Conservation (phyloP, 2,888 invertebrate species). For the Sinhomidia bicolor region DNA sequence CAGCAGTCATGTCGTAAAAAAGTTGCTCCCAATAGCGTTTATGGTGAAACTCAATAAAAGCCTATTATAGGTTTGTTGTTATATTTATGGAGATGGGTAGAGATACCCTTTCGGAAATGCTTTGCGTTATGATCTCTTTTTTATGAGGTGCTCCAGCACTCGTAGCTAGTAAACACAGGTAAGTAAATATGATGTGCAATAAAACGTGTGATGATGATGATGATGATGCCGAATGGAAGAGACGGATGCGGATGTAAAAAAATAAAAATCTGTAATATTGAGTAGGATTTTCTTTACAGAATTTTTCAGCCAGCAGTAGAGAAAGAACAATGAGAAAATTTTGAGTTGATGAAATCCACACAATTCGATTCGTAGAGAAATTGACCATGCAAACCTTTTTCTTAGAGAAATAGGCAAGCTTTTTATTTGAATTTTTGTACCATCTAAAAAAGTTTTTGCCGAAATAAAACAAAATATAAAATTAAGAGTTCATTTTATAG, state of each 20-base stretch:
- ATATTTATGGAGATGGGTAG: background rate
- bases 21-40: background rate
- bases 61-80: background rate
- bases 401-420: background rate
- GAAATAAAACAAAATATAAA: no score
- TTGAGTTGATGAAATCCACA: background rate
- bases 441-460: no score
- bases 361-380: background rate
- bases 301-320: background rate
- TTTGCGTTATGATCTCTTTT: background rate
- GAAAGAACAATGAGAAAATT: background rate
- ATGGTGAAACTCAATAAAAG: background rate
- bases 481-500: background rate
- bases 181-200: no score
- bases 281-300: background rate
- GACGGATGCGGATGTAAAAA: background rate
- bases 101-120: background rate
- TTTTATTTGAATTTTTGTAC: background rate
- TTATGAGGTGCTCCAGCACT: background rate
- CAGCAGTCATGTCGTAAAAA: constrained; percentile 19
- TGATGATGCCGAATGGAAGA: background rate
- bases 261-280: background rate
- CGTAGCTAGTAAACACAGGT: no score
- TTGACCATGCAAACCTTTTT: constrained; percentile 4
- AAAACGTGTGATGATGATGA: no score